Evolutionary conservation across 2,797 vertebrate genomes (phyloP).

Genomic region (Miichthys miiuy): DNA sequence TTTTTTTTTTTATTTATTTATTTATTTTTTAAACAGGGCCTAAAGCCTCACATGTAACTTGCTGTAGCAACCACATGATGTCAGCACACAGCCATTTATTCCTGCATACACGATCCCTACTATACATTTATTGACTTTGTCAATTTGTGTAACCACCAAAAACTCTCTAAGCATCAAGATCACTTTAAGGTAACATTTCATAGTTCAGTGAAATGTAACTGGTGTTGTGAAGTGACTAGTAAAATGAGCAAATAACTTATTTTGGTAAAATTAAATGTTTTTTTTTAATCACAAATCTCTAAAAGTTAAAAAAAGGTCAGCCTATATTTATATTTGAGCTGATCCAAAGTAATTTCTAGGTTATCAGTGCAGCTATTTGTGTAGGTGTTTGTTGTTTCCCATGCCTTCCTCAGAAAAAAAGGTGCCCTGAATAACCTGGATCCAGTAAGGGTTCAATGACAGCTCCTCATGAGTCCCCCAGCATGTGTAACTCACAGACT

Average conservation of each 20-base stretch:
- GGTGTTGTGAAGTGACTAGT: not conserved
- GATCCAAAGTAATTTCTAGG: not conserved
- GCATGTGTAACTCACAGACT: not conserved
- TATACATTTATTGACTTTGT: not conserved
- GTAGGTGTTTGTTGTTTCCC: not conserved
- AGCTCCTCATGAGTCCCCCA: not conserved
- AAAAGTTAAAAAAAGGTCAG: not conserved
- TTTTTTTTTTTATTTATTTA: too few species aligned
- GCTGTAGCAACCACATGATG: conserved; percentile 65
- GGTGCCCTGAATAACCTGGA: not conserved
- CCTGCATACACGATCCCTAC: not conserved
- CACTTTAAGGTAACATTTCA: not conserved
- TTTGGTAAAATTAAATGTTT: too few species aligned
- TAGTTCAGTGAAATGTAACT: not conserved
- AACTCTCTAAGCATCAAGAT: not conserved
- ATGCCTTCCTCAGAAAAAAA: not conserved
- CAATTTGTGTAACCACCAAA: not conserved
- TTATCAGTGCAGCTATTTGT: not conserved
- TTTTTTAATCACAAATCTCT: not conserved
- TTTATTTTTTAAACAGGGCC: too few species aligned
- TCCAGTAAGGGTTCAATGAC: not conserved
- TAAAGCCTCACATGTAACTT: conserved; percentile 44
- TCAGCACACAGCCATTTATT: conserved; percentile 65
- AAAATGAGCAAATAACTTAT: not conserved
- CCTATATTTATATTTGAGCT: not conserved